A percentile compares a stretch with the other conserved stretches of the same genome.
phyloP scores from a whole-genome alignment of 2,113 vertebrate genomes.

The Thermophis baileyi region DNA sequence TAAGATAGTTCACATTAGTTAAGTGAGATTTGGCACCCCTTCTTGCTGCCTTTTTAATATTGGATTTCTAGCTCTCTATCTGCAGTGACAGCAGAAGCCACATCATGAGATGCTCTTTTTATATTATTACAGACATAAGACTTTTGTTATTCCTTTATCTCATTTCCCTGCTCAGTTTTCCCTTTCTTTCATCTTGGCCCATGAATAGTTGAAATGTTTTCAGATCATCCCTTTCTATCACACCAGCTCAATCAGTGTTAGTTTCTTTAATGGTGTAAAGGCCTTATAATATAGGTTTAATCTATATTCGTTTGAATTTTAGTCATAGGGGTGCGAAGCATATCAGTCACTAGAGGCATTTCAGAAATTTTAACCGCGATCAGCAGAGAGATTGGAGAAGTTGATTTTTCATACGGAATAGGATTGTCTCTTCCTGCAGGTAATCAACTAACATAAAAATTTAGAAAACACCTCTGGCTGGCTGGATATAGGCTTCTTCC shows the following conservation, averaged over 20 bases:
- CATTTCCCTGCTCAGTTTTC: neutral
- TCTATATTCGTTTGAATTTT: neutral
- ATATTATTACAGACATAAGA: neutral
- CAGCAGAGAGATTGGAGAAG: neutral
- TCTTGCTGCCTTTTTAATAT: neutral
- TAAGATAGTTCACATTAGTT: neutral
- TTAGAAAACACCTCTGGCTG: neutral
- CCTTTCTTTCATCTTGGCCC: neutral
- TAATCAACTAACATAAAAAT: conserved; percentile 6
- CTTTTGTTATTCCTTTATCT: neutral
- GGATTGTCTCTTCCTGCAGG: neutral
- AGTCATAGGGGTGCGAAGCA: neutral
- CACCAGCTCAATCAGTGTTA: neutral
- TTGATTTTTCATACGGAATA: neutral
- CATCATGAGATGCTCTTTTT: neutral
- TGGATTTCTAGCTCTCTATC: neutral
- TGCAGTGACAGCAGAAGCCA: neutral
- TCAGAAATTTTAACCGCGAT: neutral
- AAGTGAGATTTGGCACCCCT: neutral
- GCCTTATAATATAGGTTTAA: neutral
- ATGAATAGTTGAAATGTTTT: neutral
- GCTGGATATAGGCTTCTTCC: neutral
- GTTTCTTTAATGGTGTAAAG: neutral
- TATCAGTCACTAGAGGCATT: neutral
- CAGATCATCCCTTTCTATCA: neutral